Conservation (phyloP, 2,888 invertebrate genomes). For the Caenorhabditis doughertyi region DNA sequence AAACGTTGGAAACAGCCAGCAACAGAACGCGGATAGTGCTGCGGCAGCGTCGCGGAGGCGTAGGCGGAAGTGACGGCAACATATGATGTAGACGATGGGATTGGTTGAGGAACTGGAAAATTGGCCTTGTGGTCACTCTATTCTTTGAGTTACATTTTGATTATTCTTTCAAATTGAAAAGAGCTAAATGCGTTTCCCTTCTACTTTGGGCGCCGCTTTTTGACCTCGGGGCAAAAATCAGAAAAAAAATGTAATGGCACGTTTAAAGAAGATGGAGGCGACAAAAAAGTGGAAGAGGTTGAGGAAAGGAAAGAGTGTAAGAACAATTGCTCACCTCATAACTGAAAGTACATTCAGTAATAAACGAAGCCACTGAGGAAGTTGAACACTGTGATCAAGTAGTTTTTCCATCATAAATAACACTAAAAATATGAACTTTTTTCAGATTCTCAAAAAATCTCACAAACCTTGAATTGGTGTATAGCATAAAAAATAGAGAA, state of each 20-base stretch:
- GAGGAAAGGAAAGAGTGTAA: background rate
- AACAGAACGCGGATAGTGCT: constrained; percentile 44
- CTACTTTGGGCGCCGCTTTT: constrained; percentile 43
- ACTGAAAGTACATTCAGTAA: constrained; percentile 72
- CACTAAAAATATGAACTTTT: constrained; percentile 54
- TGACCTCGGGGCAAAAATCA: constrained; percentile 47
- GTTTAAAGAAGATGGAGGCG: constrained; percentile 4
- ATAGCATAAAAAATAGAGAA: constrained; percentile 84
- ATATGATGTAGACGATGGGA: constrained; percentile 76
- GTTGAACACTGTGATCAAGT: constrained; percentile 62
- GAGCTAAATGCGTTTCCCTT: constrained; percentile 36
- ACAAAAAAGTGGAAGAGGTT: background rate
- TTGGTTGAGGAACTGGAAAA: constrained; percentile 73
- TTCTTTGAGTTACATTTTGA: constrained; percentile 35
- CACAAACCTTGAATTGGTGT: constrained; percentile 83
- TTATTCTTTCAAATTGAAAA: constrained; percentile 28
- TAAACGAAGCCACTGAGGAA: constrained; percentile 71
- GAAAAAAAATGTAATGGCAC: constrained; percentile 7
- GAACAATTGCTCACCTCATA: constrained; percentile 62
- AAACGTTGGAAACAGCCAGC: constrained; percentile 56
- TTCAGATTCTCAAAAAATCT: background rate
- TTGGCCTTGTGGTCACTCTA: constrained; percentile 33
- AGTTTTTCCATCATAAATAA: constrained; percentile 70
- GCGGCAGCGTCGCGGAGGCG: constrained; percentile 53
- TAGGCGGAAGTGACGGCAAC: constrained; percentile 76